These are phyloP conservation scores for Chlorops oryzae DNA, from an alignment of 1,140 invertebrate genomes.

Conservation along the genomic window DNA sequence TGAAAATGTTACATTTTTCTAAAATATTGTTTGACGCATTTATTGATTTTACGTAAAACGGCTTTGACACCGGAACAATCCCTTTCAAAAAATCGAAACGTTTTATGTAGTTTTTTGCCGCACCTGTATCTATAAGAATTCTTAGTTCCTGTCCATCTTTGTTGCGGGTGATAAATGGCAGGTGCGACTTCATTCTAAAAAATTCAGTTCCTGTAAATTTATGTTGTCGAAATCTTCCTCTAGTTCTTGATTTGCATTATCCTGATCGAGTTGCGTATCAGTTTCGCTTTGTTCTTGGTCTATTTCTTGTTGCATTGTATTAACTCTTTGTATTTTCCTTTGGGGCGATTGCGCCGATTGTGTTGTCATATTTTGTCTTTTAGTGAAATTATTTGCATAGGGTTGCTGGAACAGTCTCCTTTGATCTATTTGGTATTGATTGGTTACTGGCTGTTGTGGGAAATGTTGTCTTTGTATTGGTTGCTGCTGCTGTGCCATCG, in stretches of 20 bases:
- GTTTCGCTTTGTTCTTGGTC: neutral
- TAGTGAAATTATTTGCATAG: no score
- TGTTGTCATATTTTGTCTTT: no score
- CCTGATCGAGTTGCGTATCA: neutral
- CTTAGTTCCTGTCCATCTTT: neutral
- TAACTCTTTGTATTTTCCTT: no score
- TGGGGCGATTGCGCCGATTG: no score
- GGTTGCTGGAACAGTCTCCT: no score
- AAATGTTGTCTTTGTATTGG: no score
- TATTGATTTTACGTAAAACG: neutral
- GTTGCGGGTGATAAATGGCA: neutral
- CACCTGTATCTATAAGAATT: neutral
- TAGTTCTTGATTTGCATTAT: neutral
- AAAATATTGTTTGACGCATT: neutral
- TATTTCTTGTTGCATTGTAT: no score
- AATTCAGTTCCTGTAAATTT: neutral
- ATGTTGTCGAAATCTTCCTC: neutral
- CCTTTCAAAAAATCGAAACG: neutral
- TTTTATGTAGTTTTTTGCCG: neutral
- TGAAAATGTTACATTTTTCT: no score
- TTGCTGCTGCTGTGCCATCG: no score
- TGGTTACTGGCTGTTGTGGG: no score
- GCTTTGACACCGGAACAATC: neutral
- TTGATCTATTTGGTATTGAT: no score
- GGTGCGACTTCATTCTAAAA: no score